A percentile compares a stretch with the other conserved stretches of the same genome.
These are phyloP conservation scores for Amphipoea lucens DNA, from an alignment of 2,888 invertebrate genomes.

Conservation along the genomic window DNA sequence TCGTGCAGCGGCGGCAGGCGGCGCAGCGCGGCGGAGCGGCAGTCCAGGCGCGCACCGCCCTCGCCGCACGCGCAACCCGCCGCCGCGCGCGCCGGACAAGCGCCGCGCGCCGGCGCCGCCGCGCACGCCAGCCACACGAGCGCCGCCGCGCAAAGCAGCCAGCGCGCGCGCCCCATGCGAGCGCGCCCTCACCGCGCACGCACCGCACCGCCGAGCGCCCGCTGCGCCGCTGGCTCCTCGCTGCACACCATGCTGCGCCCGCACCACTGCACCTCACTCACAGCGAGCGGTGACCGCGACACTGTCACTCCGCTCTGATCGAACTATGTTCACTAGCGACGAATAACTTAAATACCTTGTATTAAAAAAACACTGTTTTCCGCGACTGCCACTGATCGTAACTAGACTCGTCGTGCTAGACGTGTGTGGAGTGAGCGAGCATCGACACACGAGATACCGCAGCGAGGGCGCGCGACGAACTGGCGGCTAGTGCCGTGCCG, in stretches of 20 bases:
- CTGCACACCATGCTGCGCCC: constrained; percentile 21
- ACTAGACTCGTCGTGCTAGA: constrained; percentile 48
- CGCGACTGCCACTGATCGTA: constrained; percentile 31
- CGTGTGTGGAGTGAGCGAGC: background rate
- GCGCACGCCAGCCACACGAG: constrained; percentile 30
- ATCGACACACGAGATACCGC: background rate
- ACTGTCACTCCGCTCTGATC: constrained; percentile 11
- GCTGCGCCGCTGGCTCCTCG: constrained; percentile 1
- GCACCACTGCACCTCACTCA: constrained; percentile 14
- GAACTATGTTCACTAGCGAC: background rate
- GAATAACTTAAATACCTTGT: background rate
- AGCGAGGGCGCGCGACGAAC: constrained; percentile 46
- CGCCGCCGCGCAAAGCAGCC: constrained; percentile 40
- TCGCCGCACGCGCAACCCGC: constrained; percentile 78
- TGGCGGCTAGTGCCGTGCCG: constrained; percentile 23
- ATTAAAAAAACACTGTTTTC: constrained; percentile 6
- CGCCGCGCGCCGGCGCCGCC: constrained; percentile 39
- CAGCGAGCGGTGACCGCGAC: background rate
- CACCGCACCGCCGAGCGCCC: background rate
- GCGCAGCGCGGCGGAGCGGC: constrained; percentile 78
- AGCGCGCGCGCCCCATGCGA: constrained; percentile 50
- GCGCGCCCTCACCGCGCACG: constrained; percentile 39
- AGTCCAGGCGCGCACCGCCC: constrained; percentile 76
- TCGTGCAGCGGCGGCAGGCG: constrained; percentile 79
- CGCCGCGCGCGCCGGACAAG: constrained; percentile 65